Evolutionary conservation across 2,888 invertebrate species (phyloP).

Genomic region (Azorinus chamasolen): DNA sequence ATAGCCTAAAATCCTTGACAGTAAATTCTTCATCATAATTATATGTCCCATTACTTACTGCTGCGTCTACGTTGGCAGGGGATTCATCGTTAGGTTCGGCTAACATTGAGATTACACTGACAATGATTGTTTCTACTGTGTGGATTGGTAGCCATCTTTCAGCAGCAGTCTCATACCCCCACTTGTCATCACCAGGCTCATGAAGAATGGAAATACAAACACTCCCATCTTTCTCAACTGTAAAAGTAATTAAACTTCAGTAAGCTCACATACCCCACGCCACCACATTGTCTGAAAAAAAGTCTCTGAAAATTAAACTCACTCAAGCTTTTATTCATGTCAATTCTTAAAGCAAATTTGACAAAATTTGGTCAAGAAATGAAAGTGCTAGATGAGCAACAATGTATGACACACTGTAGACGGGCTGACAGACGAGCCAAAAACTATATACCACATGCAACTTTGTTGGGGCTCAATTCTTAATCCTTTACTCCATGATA

Average conservation of each 20-base stretch:
- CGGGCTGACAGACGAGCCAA: too few species aligned
- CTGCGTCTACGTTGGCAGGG: slow-evolving; percentile 99
- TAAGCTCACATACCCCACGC: too few species aligned
- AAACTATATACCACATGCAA: too few species aligned
- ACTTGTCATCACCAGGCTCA: slow-evolving; percentile 99
- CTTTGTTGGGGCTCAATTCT: too few species aligned
- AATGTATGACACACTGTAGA: too few species aligned
- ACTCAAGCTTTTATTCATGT: too few species aligned
- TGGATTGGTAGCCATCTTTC: slow-evolving; percentile 99
- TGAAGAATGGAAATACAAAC: slow-evolving; percentile 99
- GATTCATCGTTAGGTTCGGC: slow-evolving; percentile 99
- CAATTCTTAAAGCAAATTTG: too few species aligned
- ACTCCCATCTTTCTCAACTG: slow-evolving; percentile 97
- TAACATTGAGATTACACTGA: slow-evolving; percentile 99
- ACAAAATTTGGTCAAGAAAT: too few species aligned
- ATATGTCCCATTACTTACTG: slow-evolving; percentile 90
- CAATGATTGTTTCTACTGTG: slow-evolving; percentile 99
- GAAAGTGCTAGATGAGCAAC: too few species aligned
- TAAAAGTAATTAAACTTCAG: slow-evolving; percentile 83
- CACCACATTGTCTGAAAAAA: too few species aligned
- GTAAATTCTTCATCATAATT: not conserved
- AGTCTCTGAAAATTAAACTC: too few species aligned
- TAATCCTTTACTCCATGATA: too few species aligned
- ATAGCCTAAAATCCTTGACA: not conserved
- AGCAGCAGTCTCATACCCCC: slow-evolving; percentile 98